Conservation (phyloP, 2,113 vertebrate species). For the Alectura lathami region DNA sequence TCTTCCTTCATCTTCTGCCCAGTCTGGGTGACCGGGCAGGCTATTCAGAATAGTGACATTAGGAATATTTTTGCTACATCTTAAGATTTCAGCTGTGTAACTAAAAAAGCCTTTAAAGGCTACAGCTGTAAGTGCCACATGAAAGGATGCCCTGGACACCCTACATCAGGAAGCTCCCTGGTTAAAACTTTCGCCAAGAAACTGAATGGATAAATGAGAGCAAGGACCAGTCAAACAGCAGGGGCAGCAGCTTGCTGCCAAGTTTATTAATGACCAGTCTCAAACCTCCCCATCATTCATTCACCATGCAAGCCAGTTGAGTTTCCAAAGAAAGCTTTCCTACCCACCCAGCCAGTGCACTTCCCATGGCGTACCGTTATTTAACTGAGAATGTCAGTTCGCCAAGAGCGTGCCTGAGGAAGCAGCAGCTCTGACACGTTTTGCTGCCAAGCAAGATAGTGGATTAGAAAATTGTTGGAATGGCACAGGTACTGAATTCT, state of each 20-base stretch:
- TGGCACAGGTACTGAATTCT: neutral
- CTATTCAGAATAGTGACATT: neutral
- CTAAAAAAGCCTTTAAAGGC: neutral
- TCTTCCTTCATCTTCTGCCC: neutral
- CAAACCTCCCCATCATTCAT: neutral
- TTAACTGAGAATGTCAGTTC: neutral
- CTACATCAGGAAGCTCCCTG: neutral
- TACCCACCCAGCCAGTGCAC: neutral
- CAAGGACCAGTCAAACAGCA: neutral
- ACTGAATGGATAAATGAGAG: neutral
- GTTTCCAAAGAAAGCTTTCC: neutral
- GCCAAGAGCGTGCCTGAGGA: neutral
- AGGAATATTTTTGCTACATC: neutral
- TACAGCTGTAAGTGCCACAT: neutral
- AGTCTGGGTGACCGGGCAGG: accelerated
- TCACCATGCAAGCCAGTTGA: neutral
- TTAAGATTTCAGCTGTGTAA: neutral
- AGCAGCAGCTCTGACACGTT: neutral
- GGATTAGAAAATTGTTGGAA: neutral
- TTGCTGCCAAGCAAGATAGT: neutral
- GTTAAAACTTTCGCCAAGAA: neutral
- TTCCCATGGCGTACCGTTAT: neutral
- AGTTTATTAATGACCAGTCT: neutral
- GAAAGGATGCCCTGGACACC: neutral
- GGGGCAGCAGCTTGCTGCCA: neutral